Percentiles rank a stretch among this genome's conserved stretches.
phyloP scores from a whole-genome alignment of 1,140 invertebrate species.

The roundworm (Caenorhabditis elegans) region DNA sequence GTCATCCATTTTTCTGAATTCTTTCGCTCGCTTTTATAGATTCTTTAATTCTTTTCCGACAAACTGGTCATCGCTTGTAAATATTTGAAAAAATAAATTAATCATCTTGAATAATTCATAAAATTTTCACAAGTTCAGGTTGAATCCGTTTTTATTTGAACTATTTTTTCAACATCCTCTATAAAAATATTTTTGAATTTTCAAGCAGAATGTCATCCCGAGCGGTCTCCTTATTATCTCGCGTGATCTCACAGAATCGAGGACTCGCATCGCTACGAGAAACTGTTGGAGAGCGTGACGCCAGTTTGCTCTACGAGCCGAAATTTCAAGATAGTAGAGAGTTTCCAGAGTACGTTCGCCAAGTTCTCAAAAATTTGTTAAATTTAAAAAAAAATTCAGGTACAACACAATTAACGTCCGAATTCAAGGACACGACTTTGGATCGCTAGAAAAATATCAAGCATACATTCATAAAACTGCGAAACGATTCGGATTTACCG shows the following conservation, averaged over 20 bases:
- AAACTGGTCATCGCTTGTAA: background rate
- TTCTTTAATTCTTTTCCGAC: background rate
- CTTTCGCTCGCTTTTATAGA: background rate
- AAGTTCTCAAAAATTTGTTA: background rate
- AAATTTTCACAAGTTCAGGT: too few species aligned
- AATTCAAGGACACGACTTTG: slow-evolving; percentile 60
- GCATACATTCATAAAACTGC: slow-evolving; percentile 59
- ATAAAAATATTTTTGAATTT: too few species aligned
- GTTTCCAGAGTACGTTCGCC: slow-evolving; percentile 51
- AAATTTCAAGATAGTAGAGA: slow-evolving; percentile 45
- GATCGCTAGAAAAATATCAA: slow-evolving; percentile 58
- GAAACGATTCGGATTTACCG: slow-evolving; percentile 56
- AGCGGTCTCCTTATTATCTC: background rate
- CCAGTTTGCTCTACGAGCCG: slow-evolving; percentile 45
- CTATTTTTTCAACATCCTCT: too few species aligned
- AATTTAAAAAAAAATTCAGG: too few species aligned
- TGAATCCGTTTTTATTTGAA: too few species aligned
- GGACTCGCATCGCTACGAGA: slow-evolving; percentile 42
- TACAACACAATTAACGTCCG: slow-evolving; percentile 52
- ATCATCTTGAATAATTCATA: background rate
- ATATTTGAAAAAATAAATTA: background rate
- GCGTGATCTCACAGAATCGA: background rate
- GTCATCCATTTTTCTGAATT: slow-evolving; percentile 23
- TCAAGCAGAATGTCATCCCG: background rate
- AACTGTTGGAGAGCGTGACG: slow-evolving; percentile 33